Percentiles rank a stretch among this genome's conserved stretches.
These are phyloP conservation scores for Crambe crambe DNA, from an alignment of 37 sponge, comb jelly and placozoan species.

Conservation along the genomic window DNA sequence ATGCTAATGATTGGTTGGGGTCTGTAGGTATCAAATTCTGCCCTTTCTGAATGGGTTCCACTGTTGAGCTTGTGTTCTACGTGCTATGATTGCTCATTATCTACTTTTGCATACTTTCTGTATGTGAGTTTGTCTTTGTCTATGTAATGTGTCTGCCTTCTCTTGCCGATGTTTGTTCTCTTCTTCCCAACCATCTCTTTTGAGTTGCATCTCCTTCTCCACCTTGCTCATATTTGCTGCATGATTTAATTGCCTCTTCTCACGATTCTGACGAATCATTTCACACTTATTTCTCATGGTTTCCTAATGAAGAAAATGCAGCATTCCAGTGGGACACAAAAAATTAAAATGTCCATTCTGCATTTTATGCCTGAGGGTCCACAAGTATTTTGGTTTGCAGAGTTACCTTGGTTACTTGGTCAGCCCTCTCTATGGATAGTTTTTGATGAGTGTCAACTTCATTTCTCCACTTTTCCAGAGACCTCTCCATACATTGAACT, in stretches of 20 bases:
- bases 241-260: background rate
- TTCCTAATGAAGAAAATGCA: background rate
- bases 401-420: background rate
- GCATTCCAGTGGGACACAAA: background rate
- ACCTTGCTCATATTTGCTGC: background rate
- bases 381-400: background rate
- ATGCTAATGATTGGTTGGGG: too few species aligned
- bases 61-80: background rate
- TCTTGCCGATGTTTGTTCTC: background rate
- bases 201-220: background rate
- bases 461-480: background rate
- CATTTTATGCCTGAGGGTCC: background rate
- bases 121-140: background rate
- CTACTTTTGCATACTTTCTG: background rate
- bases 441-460: background rate
- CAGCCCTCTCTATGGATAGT: background rate
- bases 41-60: background rate
- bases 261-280: background rate
- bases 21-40: too few species aligned
- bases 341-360: background rate
- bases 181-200: background rate
- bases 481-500: background rate
- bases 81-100: background rate
- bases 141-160: background rate
- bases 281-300: background rate